Evolutionary conservation across 30 jellyfish, hydroid and myxozoan genomes (phyloP), one percentile per base, ranked within the genome.

Genomic region (Turritopsis dohrnii): DNA sequence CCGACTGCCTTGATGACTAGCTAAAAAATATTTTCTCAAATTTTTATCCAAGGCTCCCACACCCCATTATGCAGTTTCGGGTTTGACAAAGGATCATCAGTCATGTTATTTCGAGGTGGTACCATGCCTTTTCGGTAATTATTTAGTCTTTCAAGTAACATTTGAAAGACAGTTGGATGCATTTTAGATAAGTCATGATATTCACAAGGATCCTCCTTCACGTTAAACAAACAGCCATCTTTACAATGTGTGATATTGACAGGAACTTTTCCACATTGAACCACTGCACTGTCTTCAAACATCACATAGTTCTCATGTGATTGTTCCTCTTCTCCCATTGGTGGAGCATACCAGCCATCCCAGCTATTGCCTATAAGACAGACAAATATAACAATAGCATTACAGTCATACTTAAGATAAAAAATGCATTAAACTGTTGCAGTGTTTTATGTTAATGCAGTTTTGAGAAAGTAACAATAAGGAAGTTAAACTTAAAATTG

Each of bases 41-140:
- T n/a, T 69, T 29, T 74, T n/a, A 79, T 22, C 96, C 96, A 90
- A 4, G 96, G 96, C 76, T 80, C 91, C 96, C 96, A 90, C 41
- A 83, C 86, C 25, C 96, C 96, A 22, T 88, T 91, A 53, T 90
- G 96, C 74, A 90, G 28, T 75, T 90, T 90, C n/a, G 96, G 96
- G 60, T 90, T 76, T 1, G 96, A 66, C 18, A 75, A 86, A 5
- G 94, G 95, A 53, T 90, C 96, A 81, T 71, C 86, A 16, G 85
- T 79, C 52, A 25, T 52, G 29, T 79, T 79, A 21, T 52, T 79
- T 20, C 85, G 79, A 20, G 85, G 85, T 28, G 85, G 77, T 8
- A 79, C 79, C 79, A 52, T 52, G 18, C 52, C 21, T 21, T 28
- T 21, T 52, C 79, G 26, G 29, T 79, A 79, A 72, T 76, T 75